phyloP scores from a whole-genome alignment of 1,140 invertebrate species.

The Arion vulgaris region DNA sequence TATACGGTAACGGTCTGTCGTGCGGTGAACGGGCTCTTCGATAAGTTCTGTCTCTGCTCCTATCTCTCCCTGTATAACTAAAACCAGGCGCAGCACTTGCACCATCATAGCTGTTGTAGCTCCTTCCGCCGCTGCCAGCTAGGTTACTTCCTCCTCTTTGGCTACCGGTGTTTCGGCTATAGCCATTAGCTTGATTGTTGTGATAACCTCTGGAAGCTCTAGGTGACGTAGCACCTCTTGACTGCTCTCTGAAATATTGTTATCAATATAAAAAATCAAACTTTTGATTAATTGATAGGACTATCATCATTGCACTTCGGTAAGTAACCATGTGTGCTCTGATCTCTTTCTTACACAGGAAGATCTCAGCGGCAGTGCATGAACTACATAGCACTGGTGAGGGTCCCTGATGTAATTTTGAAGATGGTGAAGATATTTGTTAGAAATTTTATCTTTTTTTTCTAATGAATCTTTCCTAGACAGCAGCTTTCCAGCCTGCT shows the following conservation, averaged over 20 bases:
- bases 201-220: constrained; percentile 27
- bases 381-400: no score
- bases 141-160: background rate
- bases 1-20: constrained; percentile 34
- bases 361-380: no score
- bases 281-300: no score
- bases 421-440: no score
- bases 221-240: constrained; percentile 39
- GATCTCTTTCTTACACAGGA: no score
- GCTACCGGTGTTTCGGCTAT: background rate
- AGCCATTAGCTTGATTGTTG: background rate
- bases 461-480: no score
- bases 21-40: constrained; percentile 11
- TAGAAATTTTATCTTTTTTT: no score
- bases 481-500: no score
- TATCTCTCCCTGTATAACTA: constrained; percentile 25
- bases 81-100: background rate
- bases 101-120: constrained; percentile 25
- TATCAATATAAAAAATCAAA: no score
- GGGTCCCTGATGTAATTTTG: no score
- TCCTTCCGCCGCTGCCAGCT: background rate
- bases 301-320: no score
- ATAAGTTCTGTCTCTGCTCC: constrained; percentile 10
- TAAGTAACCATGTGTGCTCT: no score
- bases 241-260: constrained; percentile 40